Base-by-base conservation (phyloP, 2,888 invertebrate species). In the Colletes collaris region DNA sequence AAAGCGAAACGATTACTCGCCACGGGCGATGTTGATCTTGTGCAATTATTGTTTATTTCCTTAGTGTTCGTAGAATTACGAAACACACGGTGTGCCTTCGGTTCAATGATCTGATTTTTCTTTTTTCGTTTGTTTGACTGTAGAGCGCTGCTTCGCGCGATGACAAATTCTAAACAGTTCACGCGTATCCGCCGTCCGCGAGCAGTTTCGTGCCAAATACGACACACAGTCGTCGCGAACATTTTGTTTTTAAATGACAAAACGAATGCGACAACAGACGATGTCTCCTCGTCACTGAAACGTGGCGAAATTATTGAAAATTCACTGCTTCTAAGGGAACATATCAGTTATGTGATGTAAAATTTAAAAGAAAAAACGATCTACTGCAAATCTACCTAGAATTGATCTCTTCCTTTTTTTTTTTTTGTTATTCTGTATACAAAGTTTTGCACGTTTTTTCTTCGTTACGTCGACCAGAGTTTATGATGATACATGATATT, bases 11-110 rank as follows among this genome's bases (percentile, higher is more conserved):
- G 46, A 50, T 65, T 37, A 49, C 49, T 75, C 50, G 27, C 13
- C 66, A 56, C 46, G 35, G 50, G 40, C 62, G 62, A 77, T 60
- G 73, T 2, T 60, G 5, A 40, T 64, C 60, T n/a, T 16, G 3
- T 66, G 55, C 73, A 63, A 59, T 70, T 71, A 58, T 59, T 77
- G 56, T 79, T 76, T 77, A 77, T 71, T 71, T 58, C 13, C 4
- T 58, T 40, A 27, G 62, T 4, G n/a, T 53, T 66, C n/a, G 52
- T 13, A n/a, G 27, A 64, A 59, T n/a, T n/a, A 55, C 46, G 16
- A 50, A 49, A 46, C 49, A 10, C 56, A 52, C 19, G 37, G 56
- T 53, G 50, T 27, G 27, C 63, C 52, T 63, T 76, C 2, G 55
- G 62, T 79, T 65, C 44, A 46, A 13, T 27, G 49, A 11, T 62